Base-by-base conservation (phyloP, 2,113 vertebrate species). In the Lipotes vexillifer region DNA sequence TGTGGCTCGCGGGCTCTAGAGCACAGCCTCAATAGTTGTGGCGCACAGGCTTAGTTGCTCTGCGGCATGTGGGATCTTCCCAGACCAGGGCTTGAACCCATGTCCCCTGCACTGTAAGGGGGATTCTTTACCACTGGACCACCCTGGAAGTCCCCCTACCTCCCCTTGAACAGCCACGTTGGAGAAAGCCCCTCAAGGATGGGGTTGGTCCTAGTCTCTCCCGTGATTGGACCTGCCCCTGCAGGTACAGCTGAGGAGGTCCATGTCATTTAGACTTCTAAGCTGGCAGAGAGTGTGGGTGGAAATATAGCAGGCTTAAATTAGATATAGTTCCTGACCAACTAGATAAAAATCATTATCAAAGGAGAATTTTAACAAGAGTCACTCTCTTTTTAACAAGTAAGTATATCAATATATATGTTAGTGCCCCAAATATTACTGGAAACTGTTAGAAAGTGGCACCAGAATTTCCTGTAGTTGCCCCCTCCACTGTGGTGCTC, bases 401-500 rank as follows among this genome's bases (percentile, higher is more conserved):
- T 29, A 44, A 80, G 65, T 31, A 27, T 41, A 59, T 75, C 38
- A 52, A 14, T 88, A 68, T 18, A 27, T 10, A 84, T 12, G 82
- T 14, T 66, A 65, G 44, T 55, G 18, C 31, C 44, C 55, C 49
- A 41, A 80, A 88, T 29, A 74, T 25, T 23, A 61, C 27, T 84
- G 65, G 88, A 90, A 81, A 41, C 52, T 41, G 25, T 61, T 80
- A 81, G 44, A 71, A 69, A 25, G 44, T 77, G 29, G 46, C 29
- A 61, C 38, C n/a, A 36, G 52, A 46, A 85, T 69, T 69, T 77
- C 59, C 41, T 63, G 17, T 46, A n/a, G 11, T 63, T 0, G 0
- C 2, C 14, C 31, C 11, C 11, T 57, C 15, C 10, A 1, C 2
- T 1, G 10, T 33, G 20, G 17, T 65, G 33, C 23, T n/a, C 20